Evolutionary conservation across 2,797 vertebrate genomes (phyloP), one percentile per base, ranked within the genome.

Genomic region (Channa striata): DNA sequence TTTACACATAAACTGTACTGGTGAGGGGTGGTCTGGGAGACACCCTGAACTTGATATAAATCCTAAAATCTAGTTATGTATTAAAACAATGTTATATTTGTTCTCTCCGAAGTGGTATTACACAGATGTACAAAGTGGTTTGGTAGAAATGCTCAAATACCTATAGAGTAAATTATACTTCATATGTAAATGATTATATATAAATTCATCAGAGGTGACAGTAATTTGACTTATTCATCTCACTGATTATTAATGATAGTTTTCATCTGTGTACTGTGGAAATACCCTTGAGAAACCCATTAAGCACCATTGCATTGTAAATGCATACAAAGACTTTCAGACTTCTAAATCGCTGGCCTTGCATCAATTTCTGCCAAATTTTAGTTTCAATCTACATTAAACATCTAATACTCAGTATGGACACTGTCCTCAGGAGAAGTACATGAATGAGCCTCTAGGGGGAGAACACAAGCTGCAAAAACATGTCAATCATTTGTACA

Each of bases 401-500:
- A 30, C 4, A 4, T 30, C 25, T 30, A 30, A 7, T 4, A 1
- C 33, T 37, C 0, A 11, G 8, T 59, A 40, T n/a, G 21, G 33
- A 36, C 30, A 25, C 20, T 44, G 13, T 30, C 8, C 0, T 74
- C 8, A n/a, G 8, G 47, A 53, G 61, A 70, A 82, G 60, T 82
- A 21, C 59, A 48, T 16, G 11, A 49, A 48, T n/a, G 4, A 69
- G 40, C 87, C 87, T 78, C 84, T 57, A 77, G 85, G 82, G 79
- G 86, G 87, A 66, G 52, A 82, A 78, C 67, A 79, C 46, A 73
- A 67, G 69, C 78, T 71, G 11, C 72, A 77, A 6, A 62, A 59
- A 64, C 36, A 61, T 40, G 56, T 47, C 34, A 14, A 52, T 73
- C 17, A 48, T 57, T 68, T 59, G 19, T 53, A 2, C 59, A 20